Base-by-base conservation (phyloP, 2,888 invertebrate genomes). In the Stenolophus ochropezus region DNA sequence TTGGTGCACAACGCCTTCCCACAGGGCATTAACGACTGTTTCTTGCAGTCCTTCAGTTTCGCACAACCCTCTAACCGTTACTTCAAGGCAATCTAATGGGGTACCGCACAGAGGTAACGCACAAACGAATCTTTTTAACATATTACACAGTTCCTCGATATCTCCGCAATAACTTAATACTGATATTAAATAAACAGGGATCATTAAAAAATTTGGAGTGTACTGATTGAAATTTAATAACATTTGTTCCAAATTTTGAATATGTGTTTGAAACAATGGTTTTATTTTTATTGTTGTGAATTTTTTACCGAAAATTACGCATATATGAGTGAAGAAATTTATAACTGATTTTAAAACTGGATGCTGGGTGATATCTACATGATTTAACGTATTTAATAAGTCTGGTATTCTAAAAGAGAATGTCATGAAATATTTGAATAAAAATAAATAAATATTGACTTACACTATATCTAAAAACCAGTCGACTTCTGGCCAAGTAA, bases 401-500 rank as follows among this genome's bases (percentile, higher is more conserved):
- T 91, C 91, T 25, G 92, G 92, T 82, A 94, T 86, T 85, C 93
- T 94, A 86, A 58, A 89, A 82, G 2, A 42, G 11, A 0, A 8
- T 42, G 1, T 6, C 6, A 42, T 42, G 8, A 6, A 42, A 42
- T 8, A 42, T 42, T 42, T 42, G 6, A 42, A 42, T 8, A 42
- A 1, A 74, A 75, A 74, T 27, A 61, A 18, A 18, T 4, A 16
- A 56, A 23, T 75, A 83, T 86, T n/a, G n/a, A 91, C 92, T 91
- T 88, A 94, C 94, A 92, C 89, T 87, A 91, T 91, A 86, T 91
- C 89, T 14, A 92, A 89, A 86, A 94, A 90, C 94, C 95, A 96
- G 81, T 92, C 92, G 83, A 95, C 89, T 87, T 94, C 93, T 8
- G 91, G 87, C 96, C 96, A 96, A 84, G 92, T 92, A 83, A 92